phyloP scores from a whole-genome alignment of 2,888 invertebrate species.

The Nomada hirtipes region DNA sequence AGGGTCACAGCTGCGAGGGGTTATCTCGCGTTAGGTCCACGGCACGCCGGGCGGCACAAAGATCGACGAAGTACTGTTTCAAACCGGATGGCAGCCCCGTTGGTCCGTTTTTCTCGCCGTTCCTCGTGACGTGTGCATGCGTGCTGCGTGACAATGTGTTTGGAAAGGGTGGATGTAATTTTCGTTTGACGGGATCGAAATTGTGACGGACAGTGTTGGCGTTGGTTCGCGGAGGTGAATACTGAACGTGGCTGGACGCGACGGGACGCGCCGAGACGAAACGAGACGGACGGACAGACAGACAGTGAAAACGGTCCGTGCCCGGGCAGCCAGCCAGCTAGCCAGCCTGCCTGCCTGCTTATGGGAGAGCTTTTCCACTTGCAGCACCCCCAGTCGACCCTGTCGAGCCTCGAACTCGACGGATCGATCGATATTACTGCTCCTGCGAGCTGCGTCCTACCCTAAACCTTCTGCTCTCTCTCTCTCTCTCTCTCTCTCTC shows the following conservation, averaged over 20 bases:
- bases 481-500: slow-evolving; percentile 24
- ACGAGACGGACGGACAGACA: slow-evolving; percentile 49
- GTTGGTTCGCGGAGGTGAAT: no score
- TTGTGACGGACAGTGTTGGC: no score
- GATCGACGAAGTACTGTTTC: no score
- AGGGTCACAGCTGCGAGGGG: slow-evolving; percentile 44
- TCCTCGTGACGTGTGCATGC: no score
- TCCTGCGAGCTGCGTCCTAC: slow-evolving; percentile 79
- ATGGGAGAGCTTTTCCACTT: slow-evolving; percentile 70
- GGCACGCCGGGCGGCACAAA: background rate
- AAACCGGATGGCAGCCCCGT: no score
- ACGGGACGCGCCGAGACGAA: background rate
- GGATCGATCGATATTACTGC: slow-evolving; percentile 83
- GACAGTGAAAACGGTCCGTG: slow-evolving; percentile 68
- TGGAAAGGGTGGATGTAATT: no score
- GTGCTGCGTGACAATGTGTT: no score
- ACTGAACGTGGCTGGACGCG: background rate
- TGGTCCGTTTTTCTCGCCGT: no score
- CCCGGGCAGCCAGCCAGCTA: slow-evolving; percentile 71
- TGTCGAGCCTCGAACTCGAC: slow-evolving; percentile 72
- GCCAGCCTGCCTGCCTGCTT: slow-evolving; percentile 66
- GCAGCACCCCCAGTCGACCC: slow-evolving; percentile 63
- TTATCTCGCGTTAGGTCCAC: slow-evolving; percentile 1
- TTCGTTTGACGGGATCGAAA: background rate
- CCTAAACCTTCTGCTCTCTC: slow-evolving; percentile 62